Conservation (phyloP, 2,888 invertebrate genomes). For the Eupeodes latifasciatus region DNA sequence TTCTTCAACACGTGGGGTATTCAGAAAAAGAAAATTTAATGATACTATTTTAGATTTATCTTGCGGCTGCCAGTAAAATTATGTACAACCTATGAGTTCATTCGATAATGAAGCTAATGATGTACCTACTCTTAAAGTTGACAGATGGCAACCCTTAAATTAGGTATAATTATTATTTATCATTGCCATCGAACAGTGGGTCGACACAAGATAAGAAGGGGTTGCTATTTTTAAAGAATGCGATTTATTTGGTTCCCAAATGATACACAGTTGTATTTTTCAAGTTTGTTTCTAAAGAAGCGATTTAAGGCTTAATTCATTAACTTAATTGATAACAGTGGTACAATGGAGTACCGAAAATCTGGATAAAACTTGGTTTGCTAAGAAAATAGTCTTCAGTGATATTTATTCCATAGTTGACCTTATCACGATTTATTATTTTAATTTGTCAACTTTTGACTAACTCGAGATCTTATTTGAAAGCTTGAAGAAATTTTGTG, state of each 20-base stretch:
- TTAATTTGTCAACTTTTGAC: too few species aligned
- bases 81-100: conserved; percentile 16
- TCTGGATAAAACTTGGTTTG: too few species aligned
- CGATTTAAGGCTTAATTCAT: too few species aligned
- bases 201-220: conserved; percentile 3
- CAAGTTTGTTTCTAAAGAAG: not conserved
- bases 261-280: not conserved
- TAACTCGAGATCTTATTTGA: too few species aligned
- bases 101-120: conserved; percentile 1
- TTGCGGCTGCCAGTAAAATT: conserved; percentile 15
- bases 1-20: conserved; percentile 17
- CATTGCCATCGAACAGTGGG: conserved; percentile 42
- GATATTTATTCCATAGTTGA: too few species aligned
- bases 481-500: too few species aligned
- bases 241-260: not conserved
- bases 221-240: not conserved
- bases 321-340: too few species aligned
- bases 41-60: conserved; percentile 47
- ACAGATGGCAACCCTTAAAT: conserved; percentile 65
- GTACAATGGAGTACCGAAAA: too few species aligned
- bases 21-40: not conserved
- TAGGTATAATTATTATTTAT: conserved; percentile 38
- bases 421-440: too few species aligned
- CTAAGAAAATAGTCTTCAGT: too few species aligned
- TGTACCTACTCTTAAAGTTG: conserved; percentile 59